Percentiles rank a stretch among this genome's conserved stretches.
These are phyloP conservation scores for Stegastes partitus DNA, from an alignment of 2,113 vertebrate genomes.

Conservation along the genomic window DNA sequence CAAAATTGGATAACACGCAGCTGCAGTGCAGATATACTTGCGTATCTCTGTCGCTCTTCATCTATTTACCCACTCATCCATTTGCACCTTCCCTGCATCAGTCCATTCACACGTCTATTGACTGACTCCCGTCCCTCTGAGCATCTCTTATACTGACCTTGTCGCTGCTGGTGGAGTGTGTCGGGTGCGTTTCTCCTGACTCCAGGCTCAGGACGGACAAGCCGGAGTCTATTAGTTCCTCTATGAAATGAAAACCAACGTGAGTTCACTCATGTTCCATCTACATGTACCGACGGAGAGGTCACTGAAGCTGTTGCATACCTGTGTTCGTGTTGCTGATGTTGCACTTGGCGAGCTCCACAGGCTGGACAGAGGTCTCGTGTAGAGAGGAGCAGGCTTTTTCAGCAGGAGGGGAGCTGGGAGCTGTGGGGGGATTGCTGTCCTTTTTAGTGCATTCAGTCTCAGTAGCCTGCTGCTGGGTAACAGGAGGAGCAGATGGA, in stretches of 20 bases:
- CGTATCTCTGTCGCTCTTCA: constrained; percentile 15
- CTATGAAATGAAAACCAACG: constrained; percentile 64
- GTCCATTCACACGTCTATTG: constrained; percentile 57
- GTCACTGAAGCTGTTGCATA: constrained; percentile 27
- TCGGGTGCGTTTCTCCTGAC: constrained; percentile 74
- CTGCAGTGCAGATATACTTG: constrained; percentile 58
- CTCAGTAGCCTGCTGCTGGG: constrained; percentile 43
- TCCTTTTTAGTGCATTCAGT: constrained; percentile 58
- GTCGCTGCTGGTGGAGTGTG: constrained; percentile 80
- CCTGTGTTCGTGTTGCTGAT: constrained; percentile 78
- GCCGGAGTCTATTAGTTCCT: constrained; percentile 80
- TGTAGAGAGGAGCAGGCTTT: constrained; percentile 47
- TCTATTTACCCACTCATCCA: constrained; percentile 60
- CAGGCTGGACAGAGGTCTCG: constrained; percentile 49
- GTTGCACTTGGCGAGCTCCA: constrained; percentile 75
- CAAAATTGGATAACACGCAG: constrained; percentile 45
- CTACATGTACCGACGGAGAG: not conserved
- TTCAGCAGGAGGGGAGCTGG: constrained; percentile 37
- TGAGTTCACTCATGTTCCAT: not conserved
- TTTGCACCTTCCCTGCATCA: constrained; percentile 57
- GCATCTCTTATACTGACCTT: constrained; percentile 77
- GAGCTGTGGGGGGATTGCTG: constrained; percentile 17
- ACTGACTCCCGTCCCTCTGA: constrained; percentile 16
- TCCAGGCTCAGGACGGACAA: constrained; percentile 81
- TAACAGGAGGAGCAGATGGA: constrained; percentile 10